A percentile compares a stretch with the other conserved stretches of the same genome.
phyloP scores from a whole-genome alignment of 2,113 vertebrate genomes.

The Andinoacara biseriatus region DNA sequence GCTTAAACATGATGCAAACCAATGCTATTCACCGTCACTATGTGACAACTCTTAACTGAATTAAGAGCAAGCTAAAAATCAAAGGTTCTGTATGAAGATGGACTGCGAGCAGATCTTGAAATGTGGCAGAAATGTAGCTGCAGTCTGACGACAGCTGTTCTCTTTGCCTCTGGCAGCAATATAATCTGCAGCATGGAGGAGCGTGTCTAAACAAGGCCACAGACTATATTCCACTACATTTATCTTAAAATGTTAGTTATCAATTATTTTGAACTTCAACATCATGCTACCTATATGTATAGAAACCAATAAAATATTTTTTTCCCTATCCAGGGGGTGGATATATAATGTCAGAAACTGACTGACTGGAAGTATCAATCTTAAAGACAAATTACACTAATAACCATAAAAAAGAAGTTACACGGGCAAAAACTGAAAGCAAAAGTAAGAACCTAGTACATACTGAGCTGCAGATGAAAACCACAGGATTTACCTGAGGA shows the following conservation, averaged over 20 bases:
- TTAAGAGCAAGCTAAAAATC: neutral
- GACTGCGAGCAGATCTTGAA: neutral
- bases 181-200: neutral
- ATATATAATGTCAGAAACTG: neutral
- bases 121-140: neutral
- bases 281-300: no score
- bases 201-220: neutral
- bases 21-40: rapidly evolving
- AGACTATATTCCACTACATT: neutral
- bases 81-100: neutral
- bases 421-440: neutral
- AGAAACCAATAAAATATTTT: no score
- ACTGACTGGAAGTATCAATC: neutral
- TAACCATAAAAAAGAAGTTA: neutral
- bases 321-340: neutral
- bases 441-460: neutral
- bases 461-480: neutral
- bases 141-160: neutral
- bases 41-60: neutral
- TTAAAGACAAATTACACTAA: neutral
- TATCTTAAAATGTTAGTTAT: neutral
- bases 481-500: slow-evolving; percentile 75
- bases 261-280: neutral
- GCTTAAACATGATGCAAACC: neutral
- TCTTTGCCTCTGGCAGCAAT: neutral